These are phyloP conservation scores for Trachemys scripta DNA, from an alignment of 2,113 vertebrate species.

Conservation along the genomic window DNA sequence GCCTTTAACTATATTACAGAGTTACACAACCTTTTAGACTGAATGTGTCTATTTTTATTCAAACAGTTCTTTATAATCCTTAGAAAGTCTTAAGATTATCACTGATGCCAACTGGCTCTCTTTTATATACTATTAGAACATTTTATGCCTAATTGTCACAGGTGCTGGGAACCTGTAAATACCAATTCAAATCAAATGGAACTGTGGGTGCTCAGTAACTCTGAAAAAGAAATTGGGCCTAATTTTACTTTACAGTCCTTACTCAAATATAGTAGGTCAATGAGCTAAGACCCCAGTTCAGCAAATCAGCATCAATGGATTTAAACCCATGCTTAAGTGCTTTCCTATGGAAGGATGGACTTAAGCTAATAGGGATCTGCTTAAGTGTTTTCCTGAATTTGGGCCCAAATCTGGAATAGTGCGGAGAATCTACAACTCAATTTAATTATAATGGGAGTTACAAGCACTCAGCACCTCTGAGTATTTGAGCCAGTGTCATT, in stretches of 20 bases:
- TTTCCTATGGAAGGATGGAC: not conserved
- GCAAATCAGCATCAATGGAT: fast-evolving
- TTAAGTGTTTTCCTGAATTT: not conserved
- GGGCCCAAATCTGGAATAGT: not conserved
- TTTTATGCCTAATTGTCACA: not conserved
- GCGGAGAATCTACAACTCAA: not conserved
- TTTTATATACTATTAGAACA: not conserved
- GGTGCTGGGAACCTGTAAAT: not conserved
- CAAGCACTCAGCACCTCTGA: conserved; percentile 30
- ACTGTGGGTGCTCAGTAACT: not conserved
- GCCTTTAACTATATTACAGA: not conserved
- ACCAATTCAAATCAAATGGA: not conserved
- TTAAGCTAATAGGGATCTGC: not conserved
- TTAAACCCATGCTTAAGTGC: not conserved
- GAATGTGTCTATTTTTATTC: not conserved
- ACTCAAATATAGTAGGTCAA: not conserved
- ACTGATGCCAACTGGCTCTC: not conserved
- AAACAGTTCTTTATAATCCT: not conserved
- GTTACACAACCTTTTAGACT: not conserved
- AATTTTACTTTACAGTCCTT: not conserved
- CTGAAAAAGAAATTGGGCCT: not conserved
- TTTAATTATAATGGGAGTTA: not conserved
- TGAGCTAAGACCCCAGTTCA: not conserved
- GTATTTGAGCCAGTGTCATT: conserved; percentile 51
- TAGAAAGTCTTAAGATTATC: not conserved